phyloP scores from a whole-genome alignment of 2,113 vertebrate species.

The human (Homo sapiens) region DNA sequence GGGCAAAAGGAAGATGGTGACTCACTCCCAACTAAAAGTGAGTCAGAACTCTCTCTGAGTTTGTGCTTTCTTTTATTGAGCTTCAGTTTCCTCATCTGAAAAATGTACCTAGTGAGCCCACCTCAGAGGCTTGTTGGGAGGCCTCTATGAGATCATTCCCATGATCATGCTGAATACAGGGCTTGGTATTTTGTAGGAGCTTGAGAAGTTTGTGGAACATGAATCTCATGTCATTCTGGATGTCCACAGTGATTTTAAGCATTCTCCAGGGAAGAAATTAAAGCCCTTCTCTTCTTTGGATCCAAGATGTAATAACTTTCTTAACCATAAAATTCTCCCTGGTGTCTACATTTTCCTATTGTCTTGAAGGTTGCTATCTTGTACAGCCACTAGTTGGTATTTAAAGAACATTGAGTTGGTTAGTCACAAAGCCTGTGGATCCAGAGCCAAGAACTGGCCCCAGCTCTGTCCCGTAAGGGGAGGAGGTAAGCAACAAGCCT shows the following conservation, averaged over 20 bases:
- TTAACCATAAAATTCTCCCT: not conserved
- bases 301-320: not conserved
- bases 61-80: not conserved
- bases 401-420: not conserved
- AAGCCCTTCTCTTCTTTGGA: slow-evolving; percentile 25
- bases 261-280: not conserved
- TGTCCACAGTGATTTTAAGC: not conserved
- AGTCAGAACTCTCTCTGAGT: not conserved
- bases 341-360: slow-evolving; percentile 3
- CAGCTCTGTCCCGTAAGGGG: not conserved
- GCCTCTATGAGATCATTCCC: not conserved
- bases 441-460: not conserved
- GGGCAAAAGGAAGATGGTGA: not conserved
- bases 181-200: not conserved
- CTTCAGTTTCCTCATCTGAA: slow-evolving; percentile 1
- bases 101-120: not conserved
- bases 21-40: not conserved
- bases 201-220: not conserved
- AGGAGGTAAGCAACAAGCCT: not conserved
- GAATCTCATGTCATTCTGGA: not conserved
- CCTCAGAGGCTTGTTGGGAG: not conserved
- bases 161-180: not conserved
- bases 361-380: not conserved
- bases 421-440: not conserved
- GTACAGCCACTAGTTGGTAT: not conserved